A percentile compares a stretch with the other conserved stretches of the same genome.
phyloP scores from a whole-genome alignment of 1,140 invertebrate species.

The Heliconius melpomene region DNA sequence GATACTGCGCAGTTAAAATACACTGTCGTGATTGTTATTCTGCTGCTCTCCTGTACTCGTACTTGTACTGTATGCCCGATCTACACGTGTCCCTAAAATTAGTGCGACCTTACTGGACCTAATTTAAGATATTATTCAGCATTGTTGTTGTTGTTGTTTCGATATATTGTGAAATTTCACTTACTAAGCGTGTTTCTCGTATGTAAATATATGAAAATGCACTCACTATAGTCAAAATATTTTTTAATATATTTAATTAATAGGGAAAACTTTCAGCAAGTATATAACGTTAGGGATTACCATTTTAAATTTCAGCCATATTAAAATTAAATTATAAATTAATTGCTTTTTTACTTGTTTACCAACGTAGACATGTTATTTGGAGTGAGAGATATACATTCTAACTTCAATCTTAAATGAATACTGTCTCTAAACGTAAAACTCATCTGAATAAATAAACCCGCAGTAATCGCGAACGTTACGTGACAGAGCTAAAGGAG shows the following conservation, averaged over 20 bases:
- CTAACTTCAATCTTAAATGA: no score
- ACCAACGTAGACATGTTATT: no score
- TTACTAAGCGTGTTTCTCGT: not conserved
- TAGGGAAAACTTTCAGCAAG: no score
- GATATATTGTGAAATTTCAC: not conserved
- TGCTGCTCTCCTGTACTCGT: conserved; percentile 8
- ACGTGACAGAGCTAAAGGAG: conserved; percentile 33
- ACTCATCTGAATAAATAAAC: not conserved
- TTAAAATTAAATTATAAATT: no score
- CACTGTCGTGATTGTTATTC: conserved; percentile 26
- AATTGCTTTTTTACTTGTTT: no score
- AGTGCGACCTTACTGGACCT: not conserved
- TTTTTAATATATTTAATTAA: no score
- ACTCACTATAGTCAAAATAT: no score
- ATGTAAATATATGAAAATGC: no score
- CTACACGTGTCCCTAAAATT: conserved; percentile 23
- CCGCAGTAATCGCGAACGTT: not conserved
- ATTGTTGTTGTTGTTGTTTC: not conserved
- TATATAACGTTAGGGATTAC: no score
- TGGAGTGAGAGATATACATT: no score
- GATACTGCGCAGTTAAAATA: conserved; percentile 56
- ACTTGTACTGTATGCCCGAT: not conserved
- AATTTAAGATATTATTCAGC: not conserved
- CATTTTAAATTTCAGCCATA: no score
- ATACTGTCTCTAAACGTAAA: no score